Conservation (phyloP, 2,797 vertebrate genomes). For the Dipus sagitta region DNA sequence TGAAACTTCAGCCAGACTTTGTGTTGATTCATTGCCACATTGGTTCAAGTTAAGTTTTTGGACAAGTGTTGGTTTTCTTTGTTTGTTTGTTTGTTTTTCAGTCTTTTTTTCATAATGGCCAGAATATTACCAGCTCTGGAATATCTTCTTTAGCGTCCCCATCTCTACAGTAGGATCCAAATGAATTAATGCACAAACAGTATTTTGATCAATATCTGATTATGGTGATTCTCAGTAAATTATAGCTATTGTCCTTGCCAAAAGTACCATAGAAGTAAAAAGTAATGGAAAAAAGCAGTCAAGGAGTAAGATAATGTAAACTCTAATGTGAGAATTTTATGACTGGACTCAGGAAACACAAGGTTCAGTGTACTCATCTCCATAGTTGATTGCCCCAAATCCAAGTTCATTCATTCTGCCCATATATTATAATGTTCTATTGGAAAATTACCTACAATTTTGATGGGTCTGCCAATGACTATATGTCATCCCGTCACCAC, state of each 20-base stretch:
- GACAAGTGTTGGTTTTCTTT: background rate
- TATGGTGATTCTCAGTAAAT: background rate
- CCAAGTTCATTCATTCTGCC: background rate
- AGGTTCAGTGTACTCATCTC: background rate
- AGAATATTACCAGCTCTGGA: background rate
- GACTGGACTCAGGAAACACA: background rate
- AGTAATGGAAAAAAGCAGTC: background rate
- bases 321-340: background rate
- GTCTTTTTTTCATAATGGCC: background rate
- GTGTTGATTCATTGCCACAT: background rate
- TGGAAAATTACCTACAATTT: slow-evolving; percentile 14
- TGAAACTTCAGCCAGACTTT: background rate
- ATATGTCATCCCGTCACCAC: background rate
- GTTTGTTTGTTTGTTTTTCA: too few species aligned
- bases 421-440: background rate
- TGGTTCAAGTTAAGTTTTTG: background rate
- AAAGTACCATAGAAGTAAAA: background rate
- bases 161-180: background rate
- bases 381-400: background rate
- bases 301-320: background rate
- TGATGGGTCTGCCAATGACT: background rate
- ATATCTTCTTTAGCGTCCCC: background rate
- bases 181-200: background rate
- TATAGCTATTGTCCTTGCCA: background rate
- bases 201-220: background rate